Base-by-base conservation (phyloP, 2,797 vertebrate genomes). In the Acanthurus tractus region DNA sequence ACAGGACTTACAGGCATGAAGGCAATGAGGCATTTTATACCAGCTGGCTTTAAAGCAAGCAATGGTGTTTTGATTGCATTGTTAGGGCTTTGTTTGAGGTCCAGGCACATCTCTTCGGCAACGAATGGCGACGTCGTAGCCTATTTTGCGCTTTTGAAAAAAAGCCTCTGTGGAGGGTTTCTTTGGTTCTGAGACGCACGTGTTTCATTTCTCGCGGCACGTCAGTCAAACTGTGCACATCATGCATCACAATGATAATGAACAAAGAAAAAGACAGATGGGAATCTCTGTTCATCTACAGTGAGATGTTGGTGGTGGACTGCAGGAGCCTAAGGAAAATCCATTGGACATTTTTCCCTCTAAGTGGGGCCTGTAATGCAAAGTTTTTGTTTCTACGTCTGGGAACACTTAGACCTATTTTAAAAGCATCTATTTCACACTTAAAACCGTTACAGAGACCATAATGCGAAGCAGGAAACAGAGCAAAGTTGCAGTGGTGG, bases 371-470 rank as follows among this genome's bases (percentile, higher is more conserved):
- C 50, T 76, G 68, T 57, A 77, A 70, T 74, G 46, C 84, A 57
- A 86, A n/a, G 65, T 79, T 78, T 78, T 76, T 76, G 54, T 63
- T 57, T 70, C 20, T 34, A 45, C 69, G 44, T 45, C 34, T 66
- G 77, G 70, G 70, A 80, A 72, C 66, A 75, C 66, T 80, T 64
- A 92, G 85, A 29, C 92, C 87, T 86, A 88, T 86, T 78, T 88
- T 92, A 92, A 93, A 88, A 89, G 85, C 90, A 92, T 93, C 92
- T 74, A 84, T 75, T 89, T 87, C 86, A 80, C 84, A 86, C 81
- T 82, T 67, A 64, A 59, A 78, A 70, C 55, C 63, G 61, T 84
- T 86, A 79, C 53, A 61, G 56, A 29, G 49, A 71, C 70, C 38
- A 49, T 72, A 68, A 73, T 50, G 54, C 29, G 64, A 25, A 66